Base-by-base conservation (phyloP, 2,113 vertebrate species). In the Nesogale talazaci region DNA sequence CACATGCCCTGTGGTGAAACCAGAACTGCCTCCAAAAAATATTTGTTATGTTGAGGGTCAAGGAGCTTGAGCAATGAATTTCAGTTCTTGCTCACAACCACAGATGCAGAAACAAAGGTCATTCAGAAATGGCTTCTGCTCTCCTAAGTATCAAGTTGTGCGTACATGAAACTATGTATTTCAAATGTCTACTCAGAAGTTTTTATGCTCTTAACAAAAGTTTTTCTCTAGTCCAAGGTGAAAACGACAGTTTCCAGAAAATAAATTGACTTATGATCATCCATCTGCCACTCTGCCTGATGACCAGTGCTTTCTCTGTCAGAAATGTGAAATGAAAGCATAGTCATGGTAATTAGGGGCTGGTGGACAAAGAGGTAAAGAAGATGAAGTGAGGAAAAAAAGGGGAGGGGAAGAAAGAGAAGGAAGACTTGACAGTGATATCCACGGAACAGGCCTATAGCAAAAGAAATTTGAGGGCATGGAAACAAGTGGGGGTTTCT, bases 321-420 rank as follows among this genome's bases (percentile, higher is more conserved):
- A 95, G 75, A 96, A 93, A 95, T 90, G 95, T 11, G 9, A 46
- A 92, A 96, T 93, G 87, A 91, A 95, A 94, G 8, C 3, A 16
- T 0, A 6, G 65, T 86, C 0, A 4, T 40, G 94, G 34, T 77
- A 78, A 82, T 90, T 83, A 86, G 36, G 57, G 14, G 22, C 9
- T 90, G n/a, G 16, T 56, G 9, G 34, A n/a, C 2, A 84, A 9
- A 70, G 56, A 72, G 36, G 57, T 22, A 29, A 15, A 3, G 36
- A 16, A 61, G 27, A 23, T 34, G 3, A 17, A 52, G 3, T 12
- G 4, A 29, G 5, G 2, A 34, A 70, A 25, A 61, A 61, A 61
- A 20, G 23, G 2, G 2, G 42, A 46, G 36, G 38, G 59, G 11
- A 23, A 63, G 42, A 79, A 2, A 11, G 63, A 81, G 34, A 67